Conservation (phyloP, 2,888 invertebrate genomes). For the Steinernema carpocapsae region DNA sequence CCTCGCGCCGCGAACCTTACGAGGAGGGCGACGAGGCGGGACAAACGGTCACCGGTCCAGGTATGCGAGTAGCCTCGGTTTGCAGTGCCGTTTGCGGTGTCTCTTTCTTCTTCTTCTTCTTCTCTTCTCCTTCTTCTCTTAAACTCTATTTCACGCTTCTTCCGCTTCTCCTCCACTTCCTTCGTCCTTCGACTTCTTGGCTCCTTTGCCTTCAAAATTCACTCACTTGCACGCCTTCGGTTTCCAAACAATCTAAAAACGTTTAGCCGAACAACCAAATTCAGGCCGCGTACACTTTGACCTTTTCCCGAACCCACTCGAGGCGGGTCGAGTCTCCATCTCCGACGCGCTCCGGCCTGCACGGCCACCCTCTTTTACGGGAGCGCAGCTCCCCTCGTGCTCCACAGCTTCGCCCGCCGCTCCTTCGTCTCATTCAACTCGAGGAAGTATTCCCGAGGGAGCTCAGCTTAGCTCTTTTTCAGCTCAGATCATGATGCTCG, state of each 20-base stretch:
- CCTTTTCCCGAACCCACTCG: conserved; percentile 10
- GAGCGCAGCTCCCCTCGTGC: too few relatives aligned
- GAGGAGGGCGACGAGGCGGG: conserved; percentile 59
- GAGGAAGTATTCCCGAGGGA: too few relatives aligned
- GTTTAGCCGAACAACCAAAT: not conserved
- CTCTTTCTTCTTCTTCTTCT: conserved; percentile 10
- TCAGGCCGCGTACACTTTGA: conserved; percentile 30
- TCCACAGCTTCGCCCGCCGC: too few relatives aligned
- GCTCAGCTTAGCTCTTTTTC: too few relatives aligned
- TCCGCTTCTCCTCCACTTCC: conserved; percentile 25
- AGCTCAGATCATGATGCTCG: conserved; percentile 68
- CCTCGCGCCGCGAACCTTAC: conserved; percentile 20
- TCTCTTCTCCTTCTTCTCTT: conserved; percentile 12
- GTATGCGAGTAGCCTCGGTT: conserved; percentile 45
- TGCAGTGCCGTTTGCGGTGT: conserved; percentile 34
- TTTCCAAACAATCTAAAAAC: not conserved
- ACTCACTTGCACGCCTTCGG: conserved; percentile 2
- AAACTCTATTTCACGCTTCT: conserved; percentile 36
- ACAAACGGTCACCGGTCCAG: conserved; percentile 66
- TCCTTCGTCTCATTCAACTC: too few relatives aligned
- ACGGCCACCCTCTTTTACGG: not conserved
- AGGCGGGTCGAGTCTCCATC: not conserved
- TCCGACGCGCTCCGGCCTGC: conserved; percentile 19
- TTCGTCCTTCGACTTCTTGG: not conserved
- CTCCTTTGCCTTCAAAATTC: conserved; percentile 30